Evolutionary conservation across 2,888 invertebrate species (phyloP).

Genomic region (Tachystola acroxantha): DNA sequence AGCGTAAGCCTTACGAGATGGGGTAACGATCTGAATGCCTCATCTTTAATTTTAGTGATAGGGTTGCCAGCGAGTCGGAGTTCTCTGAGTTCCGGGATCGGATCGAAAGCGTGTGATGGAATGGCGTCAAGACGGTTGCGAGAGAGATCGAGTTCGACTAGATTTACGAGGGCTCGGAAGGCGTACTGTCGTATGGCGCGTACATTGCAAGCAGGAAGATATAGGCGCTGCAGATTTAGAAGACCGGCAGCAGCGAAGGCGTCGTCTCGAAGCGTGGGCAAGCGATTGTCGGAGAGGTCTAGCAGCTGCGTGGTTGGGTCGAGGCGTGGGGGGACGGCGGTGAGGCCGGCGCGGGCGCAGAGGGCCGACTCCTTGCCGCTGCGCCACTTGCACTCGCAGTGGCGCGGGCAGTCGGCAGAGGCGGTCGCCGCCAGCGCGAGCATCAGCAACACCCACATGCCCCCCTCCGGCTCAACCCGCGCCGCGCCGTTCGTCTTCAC

Average conservation of each 20-base stretch:
- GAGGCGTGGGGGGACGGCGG: conserved; percentile 84
- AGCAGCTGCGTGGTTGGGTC: conserved; percentile 89
- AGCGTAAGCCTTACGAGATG: conserved; percentile 86
- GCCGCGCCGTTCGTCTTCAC: conserved; percentile 59
- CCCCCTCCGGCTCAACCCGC: conserved; percentile 68
- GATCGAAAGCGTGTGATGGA: conserved; percentile 85
- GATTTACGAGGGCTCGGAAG: conserved; percentile 87
- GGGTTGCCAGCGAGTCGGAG: conserved; percentile 87
- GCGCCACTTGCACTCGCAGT: conserved; percentile 94
- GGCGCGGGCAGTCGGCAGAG: conserved; percentile 83
- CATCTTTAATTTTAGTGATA: conserved; percentile 82
- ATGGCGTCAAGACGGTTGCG: conserved; percentile 82
- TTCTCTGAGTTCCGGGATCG: conserved; percentile 85
- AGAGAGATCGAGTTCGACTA: conserved; percentile 89
- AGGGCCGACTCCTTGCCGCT: conserved; percentile 91
- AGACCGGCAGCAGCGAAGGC: conserved; percentile 86
- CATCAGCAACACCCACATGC: conserved; percentile 79
- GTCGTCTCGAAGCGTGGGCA: conserved; percentile 82
- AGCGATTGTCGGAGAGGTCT: conserved; percentile 86
- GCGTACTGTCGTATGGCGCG: conserved; percentile 84
- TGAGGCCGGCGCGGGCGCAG: conserved; percentile 86
- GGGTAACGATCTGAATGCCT: conserved; percentile 82
- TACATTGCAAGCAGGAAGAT: conserved; percentile 84
- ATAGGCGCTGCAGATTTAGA: conserved; percentile 88
- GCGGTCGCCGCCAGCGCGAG: conserved; percentile 67